Evolutionary conservation across 1,140 invertebrate species (phyloP).

Genomic region (Trigoniulus corallinus): DNA sequence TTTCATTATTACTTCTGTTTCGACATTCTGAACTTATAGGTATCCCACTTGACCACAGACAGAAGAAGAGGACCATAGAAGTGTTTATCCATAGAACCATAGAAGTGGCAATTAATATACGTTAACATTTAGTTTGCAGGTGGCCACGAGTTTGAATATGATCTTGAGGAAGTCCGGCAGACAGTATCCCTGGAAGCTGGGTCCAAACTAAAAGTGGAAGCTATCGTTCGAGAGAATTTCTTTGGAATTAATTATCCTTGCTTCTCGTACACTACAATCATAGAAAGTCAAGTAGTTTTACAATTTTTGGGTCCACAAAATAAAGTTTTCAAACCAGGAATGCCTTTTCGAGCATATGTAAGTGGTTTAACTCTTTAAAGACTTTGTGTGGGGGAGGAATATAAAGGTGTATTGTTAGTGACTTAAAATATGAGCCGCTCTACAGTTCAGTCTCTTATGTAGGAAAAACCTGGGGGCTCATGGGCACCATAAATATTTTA

Average conservation of each 20-base stretch:
- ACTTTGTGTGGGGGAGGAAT: too few relatives aligned
- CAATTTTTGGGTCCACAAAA: slow-evolving; percentile 34
- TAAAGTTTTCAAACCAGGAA: slow-evolving; percentile 37
- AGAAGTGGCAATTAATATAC: not conserved
- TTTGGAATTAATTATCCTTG: slow-evolving; percentile 12
- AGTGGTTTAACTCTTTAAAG: not conserved
- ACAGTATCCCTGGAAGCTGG: slow-evolving; percentile 5
- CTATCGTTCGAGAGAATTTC: slow-evolving; percentile 23
- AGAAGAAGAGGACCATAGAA: too few relatives aligned
- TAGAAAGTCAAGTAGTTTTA: slow-evolving; percentile 28
- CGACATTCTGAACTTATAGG: too few relatives aligned
- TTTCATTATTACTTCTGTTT: too few relatives aligned
- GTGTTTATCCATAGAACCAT: too few relatives aligned
- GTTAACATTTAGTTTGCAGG: not conserved
- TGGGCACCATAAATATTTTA: too few relatives aligned
- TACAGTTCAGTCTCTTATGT: too few relatives aligned
- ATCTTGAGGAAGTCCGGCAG: not conserved
- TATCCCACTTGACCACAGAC: too few relatives aligned
- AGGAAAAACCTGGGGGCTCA: too few relatives aligned
- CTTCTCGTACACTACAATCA: slow-evolving; percentile 23
- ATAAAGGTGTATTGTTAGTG: too few relatives aligned
- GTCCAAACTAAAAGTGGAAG: slow-evolving; percentile 20
- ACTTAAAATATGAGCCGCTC: too few relatives aligned
- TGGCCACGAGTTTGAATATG: not conserved
- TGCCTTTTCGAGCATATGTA: slow-evolving; percentile 32